Conservation (phyloP, 2,888 invertebrate species). For the Drosophila villosipedis region DNA sequence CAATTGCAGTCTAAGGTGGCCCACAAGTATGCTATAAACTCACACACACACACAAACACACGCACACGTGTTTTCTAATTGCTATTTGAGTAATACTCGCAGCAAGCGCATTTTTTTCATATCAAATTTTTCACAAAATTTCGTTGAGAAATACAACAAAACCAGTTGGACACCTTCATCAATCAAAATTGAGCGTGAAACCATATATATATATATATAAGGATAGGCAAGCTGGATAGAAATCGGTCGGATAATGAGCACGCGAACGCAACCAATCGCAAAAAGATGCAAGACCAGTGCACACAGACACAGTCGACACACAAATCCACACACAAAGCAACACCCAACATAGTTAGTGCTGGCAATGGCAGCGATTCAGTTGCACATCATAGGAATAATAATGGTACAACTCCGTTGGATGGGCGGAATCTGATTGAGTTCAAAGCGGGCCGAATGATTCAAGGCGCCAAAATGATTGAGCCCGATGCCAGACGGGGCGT, state of each 20-base stretch:
- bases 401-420: no score
- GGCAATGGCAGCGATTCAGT: no score
- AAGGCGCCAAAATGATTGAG: constrained; percentile 93
- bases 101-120: constrained; percentile 23
- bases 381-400: constrained; percentile 70
- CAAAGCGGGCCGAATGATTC: constrained; percentile 97
- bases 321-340: background rate
- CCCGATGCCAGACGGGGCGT: constrained; percentile 97
- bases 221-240: constrained; percentile 22
- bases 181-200: constrained; percentile 12
- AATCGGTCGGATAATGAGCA: background rate
- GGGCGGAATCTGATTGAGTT: constrained; percentile 92
- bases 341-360: no score
- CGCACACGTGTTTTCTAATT: constrained; percentile 42
- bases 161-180: background rate
- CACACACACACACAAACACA: constrained; percentile 8
- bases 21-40: constrained; percentile 62
- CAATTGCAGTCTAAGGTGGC: constrained; percentile 73
- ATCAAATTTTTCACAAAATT: constrained; percentile 3
- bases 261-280: background rate
- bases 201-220: background rate
- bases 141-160: background rate
- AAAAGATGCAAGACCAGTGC: background rate
- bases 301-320: background rate
- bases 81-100: constrained; percentile 38